Percentiles rank a stretch among this genome's conserved stretches.
These are phyloP conservation scores for Lichenostomus cassidix DNA, from an alignment of 2,113 vertebrate species.

Conservation along the genomic window DNA sequence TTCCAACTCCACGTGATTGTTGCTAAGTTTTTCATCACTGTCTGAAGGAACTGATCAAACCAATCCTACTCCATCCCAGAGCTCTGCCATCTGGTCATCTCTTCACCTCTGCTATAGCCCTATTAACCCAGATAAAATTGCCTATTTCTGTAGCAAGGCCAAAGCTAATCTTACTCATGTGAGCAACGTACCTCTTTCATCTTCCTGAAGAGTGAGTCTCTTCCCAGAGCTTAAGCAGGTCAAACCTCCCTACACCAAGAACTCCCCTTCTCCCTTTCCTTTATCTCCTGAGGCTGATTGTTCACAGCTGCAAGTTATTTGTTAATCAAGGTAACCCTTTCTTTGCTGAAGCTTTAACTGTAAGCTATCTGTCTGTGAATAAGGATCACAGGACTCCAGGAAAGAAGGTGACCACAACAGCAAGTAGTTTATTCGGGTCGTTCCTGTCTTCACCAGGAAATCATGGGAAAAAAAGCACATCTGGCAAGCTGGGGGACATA, in stretches of 20 bases:
- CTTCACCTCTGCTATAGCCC: background rate
- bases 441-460: background rate
- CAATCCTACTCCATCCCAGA: background rate
- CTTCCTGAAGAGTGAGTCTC: background rate
- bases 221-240: background rate
- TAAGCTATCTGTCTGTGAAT: background rate
- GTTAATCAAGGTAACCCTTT: background rate
- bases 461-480: background rate
- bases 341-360: background rate
- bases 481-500: background rate
- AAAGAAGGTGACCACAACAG: background rate
- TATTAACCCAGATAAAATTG: background rate
- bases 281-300: background rate
- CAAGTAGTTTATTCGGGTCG: background rate
- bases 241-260: background rate
- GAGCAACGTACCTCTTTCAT: background rate
- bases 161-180: background rate
- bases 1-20: background rate
- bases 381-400: background rate
- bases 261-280: rapidly evolving
- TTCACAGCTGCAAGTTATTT: background rate
- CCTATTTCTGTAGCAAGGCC: background rate
- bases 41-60: background rate
- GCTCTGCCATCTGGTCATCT: background rate
- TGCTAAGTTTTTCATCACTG: background rate